A percentile compares a stretch with the other conserved stretches of the same genome.
Conservation (phyloP, 2,888 invertebrate genomes). For the Cantharis rufa region DNA sequence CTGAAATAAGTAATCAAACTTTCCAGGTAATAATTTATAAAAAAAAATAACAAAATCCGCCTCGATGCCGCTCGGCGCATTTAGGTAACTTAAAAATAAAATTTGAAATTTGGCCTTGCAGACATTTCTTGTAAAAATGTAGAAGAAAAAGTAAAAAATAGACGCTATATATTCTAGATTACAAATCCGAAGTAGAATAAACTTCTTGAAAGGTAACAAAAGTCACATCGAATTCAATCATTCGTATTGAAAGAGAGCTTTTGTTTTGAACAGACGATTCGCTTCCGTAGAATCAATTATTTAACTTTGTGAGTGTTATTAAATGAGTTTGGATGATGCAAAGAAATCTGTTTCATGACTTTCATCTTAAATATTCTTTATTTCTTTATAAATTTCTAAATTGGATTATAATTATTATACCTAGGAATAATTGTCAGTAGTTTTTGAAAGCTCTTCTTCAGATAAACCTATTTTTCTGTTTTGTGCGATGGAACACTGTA, state of each 20-base stretch:
- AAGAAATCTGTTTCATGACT: constrained; percentile 19
- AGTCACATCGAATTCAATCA: constrained; percentile 37
- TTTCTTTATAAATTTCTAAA: neutral
- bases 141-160: neutral
- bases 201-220: constrained; percentile 35
- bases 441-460: neutral
- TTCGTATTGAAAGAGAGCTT: constrained; percentile 32
- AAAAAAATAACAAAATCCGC: neutral
- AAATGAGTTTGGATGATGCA: constrained; percentile 34
- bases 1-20: neutral
- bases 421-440: neutral
- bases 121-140: neutral
- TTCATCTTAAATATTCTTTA: neutral
- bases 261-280: constrained; percentile 38
- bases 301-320: constrained; percentile 41
- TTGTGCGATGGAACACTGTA: too few relatives aligned
- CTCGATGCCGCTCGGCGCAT: too few relatives aligned
- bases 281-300: constrained; percentile 40
- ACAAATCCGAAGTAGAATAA: constrained; percentile 26
- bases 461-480: too few relatives aligned
- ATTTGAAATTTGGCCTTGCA: neutral
- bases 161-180: constrained; percentile 5
- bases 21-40: neutral
- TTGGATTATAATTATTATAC: neutral
- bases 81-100: too few relatives aligned